A percentile compares a stretch with the other conserved stretches of the same genome.
Conservation (phyloP, 2,888 invertebrate genomes). For the Drosophila flavopinicola region DNA sequence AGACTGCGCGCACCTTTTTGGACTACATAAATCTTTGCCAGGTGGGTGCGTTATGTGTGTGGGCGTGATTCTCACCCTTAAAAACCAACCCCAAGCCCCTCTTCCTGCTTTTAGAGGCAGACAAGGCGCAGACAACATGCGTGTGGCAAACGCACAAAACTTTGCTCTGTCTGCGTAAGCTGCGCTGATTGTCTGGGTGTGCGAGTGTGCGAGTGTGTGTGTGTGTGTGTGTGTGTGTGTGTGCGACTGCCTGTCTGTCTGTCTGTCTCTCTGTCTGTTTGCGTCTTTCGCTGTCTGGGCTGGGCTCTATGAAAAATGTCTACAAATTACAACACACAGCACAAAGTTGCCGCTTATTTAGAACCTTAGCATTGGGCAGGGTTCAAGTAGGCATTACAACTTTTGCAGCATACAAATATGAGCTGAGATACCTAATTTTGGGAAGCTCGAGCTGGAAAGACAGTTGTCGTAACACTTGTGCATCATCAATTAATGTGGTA, state of each 20-base stretch:
- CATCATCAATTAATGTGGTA: too few relatives aligned
- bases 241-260: slow-evolving; percentile 34
- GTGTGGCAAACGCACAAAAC: slow-evolving; percentile 66
- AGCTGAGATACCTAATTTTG: slow-evolving; percentile 10
- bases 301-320: slow-evolving; percentile 57
- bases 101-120: slow-evolving; percentile 41
- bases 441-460: too few relatives aligned
- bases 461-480: too few relatives aligned
- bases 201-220: slow-evolving; percentile 5
- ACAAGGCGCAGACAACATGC: slow-evolving; percentile 74
- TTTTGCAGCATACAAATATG: slow-evolving; percentile 25
- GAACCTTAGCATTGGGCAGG: slow-evolving; percentile 13
- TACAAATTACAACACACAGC: slow-evolving; percentile 59
- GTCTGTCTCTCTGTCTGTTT: slow-evolving; percentile 19
- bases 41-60: slow-evolving; percentile 61
- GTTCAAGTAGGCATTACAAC: slow-evolving; percentile 46
- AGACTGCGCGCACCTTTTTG: slow-evolving; percentile 64
- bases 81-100: neutral
- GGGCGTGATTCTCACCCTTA: slow-evolving; percentile 12
- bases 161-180: slow-evolving; percentile 58
- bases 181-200: slow-evolving; percentile 41
- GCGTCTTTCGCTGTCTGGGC: slow-evolving; percentile 3
- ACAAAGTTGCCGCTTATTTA: slow-evolving; percentile 20
- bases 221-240: slow-evolving; percentile 22
- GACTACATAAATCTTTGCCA: slow-evolving; percentile 74